Evolutionary conservation across 2,888 invertebrate species (phyloP).

Genomic region (Latheticus oryzae): DNA sequence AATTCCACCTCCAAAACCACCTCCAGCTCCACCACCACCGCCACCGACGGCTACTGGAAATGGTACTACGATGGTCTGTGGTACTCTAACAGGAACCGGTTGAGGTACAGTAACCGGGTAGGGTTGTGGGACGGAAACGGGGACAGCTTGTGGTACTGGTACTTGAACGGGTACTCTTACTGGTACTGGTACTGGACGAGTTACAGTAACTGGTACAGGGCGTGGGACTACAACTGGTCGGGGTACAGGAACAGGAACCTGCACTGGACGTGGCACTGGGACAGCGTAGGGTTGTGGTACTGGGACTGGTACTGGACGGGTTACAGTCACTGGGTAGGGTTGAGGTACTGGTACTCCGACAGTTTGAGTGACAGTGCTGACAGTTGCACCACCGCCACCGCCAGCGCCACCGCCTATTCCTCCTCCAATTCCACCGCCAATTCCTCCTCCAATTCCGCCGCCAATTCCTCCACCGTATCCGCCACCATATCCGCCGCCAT

Average conservation of each 20-base stretch:
- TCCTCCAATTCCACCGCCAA: slow-evolving; percentile 45
- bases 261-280: slow-evolving; percentile 66
- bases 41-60: slow-evolving; percentile 52
- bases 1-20: slow-evolving; percentile 39
- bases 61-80: slow-evolving; percentile 54
- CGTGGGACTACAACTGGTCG: slow-evolving; percentile 51
- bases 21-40: slow-evolving; percentile 52
- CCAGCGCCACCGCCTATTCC: slow-evolving; percentile 45
- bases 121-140: slow-evolving; percentile 68
- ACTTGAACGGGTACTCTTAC: slow-evolving; percentile 67
- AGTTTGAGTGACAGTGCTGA: slow-evolving; percentile 59
- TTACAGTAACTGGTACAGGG: slow-evolving; percentile 53
- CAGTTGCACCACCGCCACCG: slow-evolving; percentile 61
- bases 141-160: slow-evolving; percentile 63
- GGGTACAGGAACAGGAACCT: slow-evolving; percentile 55
- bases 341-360: slow-evolving; percentile 63
- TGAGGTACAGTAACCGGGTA: slow-evolving; percentile 70
- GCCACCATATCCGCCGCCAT: slow-evolving; percentile 35
- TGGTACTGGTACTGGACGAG: slow-evolving; percentile 56
- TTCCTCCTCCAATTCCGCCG: slow-evolving; percentile 42
- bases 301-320: slow-evolving; percentile 68
- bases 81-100: slow-evolving; percentile 65
- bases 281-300: slow-evolving; percentile 68
- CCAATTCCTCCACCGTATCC: slow-evolving; percentile 39
- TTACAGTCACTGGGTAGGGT: slow-evolving; percentile 62